Percentiles rank a stretch among this genome's conserved stretches.
phyloP scores from a whole-genome alignment of 2,113 vertebrate species.

The Salvelinus fontinalis region DNA sequence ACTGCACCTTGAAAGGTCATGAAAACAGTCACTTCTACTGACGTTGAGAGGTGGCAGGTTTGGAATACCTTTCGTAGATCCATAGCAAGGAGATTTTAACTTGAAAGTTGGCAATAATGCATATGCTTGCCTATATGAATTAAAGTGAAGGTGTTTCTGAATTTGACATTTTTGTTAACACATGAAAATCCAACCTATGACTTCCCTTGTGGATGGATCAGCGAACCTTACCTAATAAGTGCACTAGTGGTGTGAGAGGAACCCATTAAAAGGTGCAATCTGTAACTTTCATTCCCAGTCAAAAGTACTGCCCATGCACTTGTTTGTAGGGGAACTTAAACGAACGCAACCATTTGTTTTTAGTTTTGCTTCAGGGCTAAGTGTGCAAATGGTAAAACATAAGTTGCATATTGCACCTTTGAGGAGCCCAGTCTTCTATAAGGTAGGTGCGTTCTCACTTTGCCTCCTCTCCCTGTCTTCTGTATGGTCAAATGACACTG shows the following conservation, averaged over 20 bases:
- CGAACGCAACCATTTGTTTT: too few species aligned
- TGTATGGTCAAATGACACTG: constrained; percentile 37
- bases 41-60: not conserved
- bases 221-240: constrained; percentile 22
- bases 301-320: too few species aligned
- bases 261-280: not conserved
- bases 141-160: not conserved
- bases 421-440: not conserved
- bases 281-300: too few species aligned
- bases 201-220: constrained; percentile 4
- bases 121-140: not conserved
- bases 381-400: too few species aligned
- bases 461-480: constrained; percentile 9
- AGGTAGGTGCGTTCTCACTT: not conserved
- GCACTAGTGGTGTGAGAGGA: constrained; percentile 28
- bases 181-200: not conserved
- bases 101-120: not conserved
- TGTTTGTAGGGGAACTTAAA: too few species aligned
- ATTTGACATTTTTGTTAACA: not conserved
- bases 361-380: too few species aligned
- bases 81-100: not conserved
- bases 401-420: not conserved
- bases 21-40: not conserved
- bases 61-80: not conserved
- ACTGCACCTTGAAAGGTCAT: not conserved